Conservation (phyloP, 2,797 vertebrate species). For the Lycodopsis pacificus region DNA sequence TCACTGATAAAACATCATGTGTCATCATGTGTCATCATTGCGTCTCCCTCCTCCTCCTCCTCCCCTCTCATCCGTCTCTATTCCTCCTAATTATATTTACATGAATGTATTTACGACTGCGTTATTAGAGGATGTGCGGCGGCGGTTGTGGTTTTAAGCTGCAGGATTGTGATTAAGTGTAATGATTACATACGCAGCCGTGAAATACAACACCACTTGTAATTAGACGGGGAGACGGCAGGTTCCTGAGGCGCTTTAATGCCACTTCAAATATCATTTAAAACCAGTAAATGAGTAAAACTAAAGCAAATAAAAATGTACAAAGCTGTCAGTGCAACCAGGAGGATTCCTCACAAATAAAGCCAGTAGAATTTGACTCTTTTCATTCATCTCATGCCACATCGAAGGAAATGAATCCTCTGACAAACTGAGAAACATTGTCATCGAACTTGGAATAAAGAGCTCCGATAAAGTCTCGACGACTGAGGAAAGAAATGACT, state of each 20-base stretch:
- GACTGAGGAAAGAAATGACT: not conserved
- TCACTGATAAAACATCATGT: conserved; percentile 1
- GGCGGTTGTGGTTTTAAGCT: conserved; percentile 38
- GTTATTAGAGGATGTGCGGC: conserved; percentile 35
- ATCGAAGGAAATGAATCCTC: not conserved
- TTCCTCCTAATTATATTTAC: conserved; percentile 62
- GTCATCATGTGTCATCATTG: no score
- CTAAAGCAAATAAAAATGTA: not conserved
- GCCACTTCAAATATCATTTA: conserved; percentile 4
- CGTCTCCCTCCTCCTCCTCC: conserved; percentile 2
- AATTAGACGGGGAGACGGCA: conserved; percentile 33
- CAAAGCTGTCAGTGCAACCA: not conserved
- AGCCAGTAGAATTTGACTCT: not conserved
- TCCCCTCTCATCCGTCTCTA: conserved; percentile 32
- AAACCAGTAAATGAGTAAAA: not conserved
- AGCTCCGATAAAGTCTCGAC: not conserved
- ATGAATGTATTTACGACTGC: conserved; percentile 61
- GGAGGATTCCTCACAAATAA: not conserved
- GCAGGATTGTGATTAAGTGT: conserved; percentile 51
- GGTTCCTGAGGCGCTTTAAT: conserved; percentile 5
- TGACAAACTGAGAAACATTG: no score
- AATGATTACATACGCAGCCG: conserved; percentile 37
- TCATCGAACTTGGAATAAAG: not conserved
- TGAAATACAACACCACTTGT: conserved; percentile 44
- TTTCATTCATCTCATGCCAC: not conserved